phyloP scores from a whole-genome alignment of 1,140 invertebrate species.

The Cydia splendana region DNA sequence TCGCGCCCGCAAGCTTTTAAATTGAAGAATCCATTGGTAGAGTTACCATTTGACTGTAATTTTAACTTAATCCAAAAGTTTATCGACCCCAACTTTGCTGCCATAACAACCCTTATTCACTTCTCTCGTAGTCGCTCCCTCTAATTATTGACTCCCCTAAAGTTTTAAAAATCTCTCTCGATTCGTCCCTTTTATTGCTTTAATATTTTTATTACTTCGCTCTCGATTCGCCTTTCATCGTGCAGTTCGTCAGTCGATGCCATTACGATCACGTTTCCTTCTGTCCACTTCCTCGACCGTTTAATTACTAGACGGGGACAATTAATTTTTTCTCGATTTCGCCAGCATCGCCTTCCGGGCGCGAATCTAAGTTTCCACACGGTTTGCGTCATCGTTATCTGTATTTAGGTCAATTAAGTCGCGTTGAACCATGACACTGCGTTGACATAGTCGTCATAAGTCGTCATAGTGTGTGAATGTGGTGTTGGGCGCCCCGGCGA shows the following conservation, averaged over 20 bases:
- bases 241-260: constrained; percentile 34
- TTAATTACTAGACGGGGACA: constrained; percentile 45
- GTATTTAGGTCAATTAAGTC: constrained; percentile 59
- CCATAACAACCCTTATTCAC: constrained; percentile 74
- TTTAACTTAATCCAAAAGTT: constrained; percentile 53
- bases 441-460: constrained; percentile 58
- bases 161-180: constrained; percentile 65
- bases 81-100: constrained; percentile 64
- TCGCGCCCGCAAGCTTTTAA: constrained; percentile 29
- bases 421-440: constrained; percentile 63
- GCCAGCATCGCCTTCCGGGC: constrained; percentile 42
- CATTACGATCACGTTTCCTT: constrained; percentile 39
- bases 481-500: constrained; percentile 41
- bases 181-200: constrained; percentile 60
- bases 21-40: background rate
- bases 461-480: constrained; percentile 56
- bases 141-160: constrained; percentile 75
- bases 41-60: background rate
- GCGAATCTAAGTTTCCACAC: constrained; percentile 53
- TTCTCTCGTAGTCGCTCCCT: constrained; percentile 68
- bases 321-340: constrained; percentile 50
- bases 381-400: constrained; percentile 62
- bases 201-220: constrained; percentile 64
- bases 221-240: constrained; percentile 36
- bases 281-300: constrained; percentile 40